Conservation (phyloP, 2,797 vertebrate genomes). For the Schizothorax lantsangensis region DNA sequence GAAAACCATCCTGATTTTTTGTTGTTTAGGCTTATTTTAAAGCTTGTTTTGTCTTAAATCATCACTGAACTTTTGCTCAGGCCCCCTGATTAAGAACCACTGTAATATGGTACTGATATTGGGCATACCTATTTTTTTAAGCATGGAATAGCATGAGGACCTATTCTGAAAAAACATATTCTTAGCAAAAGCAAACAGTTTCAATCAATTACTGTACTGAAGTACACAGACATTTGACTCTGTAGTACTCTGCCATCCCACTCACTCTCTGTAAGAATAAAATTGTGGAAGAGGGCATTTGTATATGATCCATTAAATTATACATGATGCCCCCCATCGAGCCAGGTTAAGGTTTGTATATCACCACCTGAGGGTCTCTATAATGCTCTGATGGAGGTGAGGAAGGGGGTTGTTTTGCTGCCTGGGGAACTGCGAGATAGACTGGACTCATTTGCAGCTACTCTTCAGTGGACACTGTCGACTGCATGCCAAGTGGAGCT, state of each 20-base stretch:
- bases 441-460: conserved; percentile 54
- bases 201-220: conserved; percentile 9
- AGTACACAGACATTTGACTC: conserved; percentile 21
- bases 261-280: conserved; percentile 19
- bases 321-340: conserved; percentile 23
- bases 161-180: background rate
- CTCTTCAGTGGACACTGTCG: conserved; percentile 29
- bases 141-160: background rate
- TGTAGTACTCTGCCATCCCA: background rate
- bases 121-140: background rate
- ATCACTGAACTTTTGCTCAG: background rate
- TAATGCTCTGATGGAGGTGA: conserved; percentile 39
- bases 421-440: conserved; percentile 56
- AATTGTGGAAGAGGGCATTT: conserved; percentile 21
- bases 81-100: background rate
- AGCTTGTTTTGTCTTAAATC: background rate
- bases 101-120: background rate
- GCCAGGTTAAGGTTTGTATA: conserved; percentile 39
- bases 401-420: conserved; percentile 48
- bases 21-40: background rate
- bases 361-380: conserved; percentile 37
- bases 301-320: conserved; percentile 44
- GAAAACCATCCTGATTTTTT: background rate
- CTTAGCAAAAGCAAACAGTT: conserved; percentile 6
- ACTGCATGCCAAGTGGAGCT: conserved; percentile 50